Conservation (phyloP, 2,888 invertebrate species). For the Amiota mariae region DNA sequence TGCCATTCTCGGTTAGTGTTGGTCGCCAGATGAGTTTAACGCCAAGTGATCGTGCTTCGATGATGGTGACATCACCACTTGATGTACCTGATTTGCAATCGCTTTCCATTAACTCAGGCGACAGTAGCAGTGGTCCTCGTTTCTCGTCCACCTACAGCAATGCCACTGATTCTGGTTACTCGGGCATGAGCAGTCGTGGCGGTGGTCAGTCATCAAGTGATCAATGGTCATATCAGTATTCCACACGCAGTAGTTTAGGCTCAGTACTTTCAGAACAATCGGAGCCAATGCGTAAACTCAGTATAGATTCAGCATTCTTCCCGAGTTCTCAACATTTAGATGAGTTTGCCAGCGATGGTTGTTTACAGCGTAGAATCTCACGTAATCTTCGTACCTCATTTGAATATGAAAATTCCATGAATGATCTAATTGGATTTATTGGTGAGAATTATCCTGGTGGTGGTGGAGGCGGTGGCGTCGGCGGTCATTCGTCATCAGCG, state of each 20-base stretch:
- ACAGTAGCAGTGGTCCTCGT: conserved; percentile 55
- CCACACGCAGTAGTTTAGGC: conserved; percentile 72
- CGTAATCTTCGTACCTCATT: conserved; percentile 76
- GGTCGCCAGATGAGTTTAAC: conserved; percentile 64
- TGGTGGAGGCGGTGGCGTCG: too few species aligned
- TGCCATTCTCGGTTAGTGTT: conserved; percentile 66
- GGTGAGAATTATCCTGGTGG: conserved; percentile 62
- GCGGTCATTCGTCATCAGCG: conserved; percentile 23
- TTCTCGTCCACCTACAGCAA: conserved; percentile 70
- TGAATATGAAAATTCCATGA: conserved; percentile 71
- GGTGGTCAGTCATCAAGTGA: conserved; percentile 63
- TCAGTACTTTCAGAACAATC: conserved; percentile 71
- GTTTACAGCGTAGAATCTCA: conserved; percentile 77
- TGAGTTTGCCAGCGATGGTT: conserved; percentile 75
- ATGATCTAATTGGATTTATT: conserved; percentile 72
- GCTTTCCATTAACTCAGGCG: conserved; percentile 55
- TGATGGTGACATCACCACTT: conserved; percentile 62
- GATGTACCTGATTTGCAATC: conserved; percentile 69
- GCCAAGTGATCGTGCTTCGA: conserved; percentile 50
- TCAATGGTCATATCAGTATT: conserved; percentile 73
- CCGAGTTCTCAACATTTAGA: conserved; percentile 57
- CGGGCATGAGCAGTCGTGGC: conserved; percentile 67
- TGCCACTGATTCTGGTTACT: conserved; percentile 72
- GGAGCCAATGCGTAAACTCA: conserved; percentile 68
- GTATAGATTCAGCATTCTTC: conserved; percentile 70